These are phyloP conservation scores for Spodoptera picta DNA, from an alignment of 2,888 invertebrate species.

Conservation along the genomic window DNA sequence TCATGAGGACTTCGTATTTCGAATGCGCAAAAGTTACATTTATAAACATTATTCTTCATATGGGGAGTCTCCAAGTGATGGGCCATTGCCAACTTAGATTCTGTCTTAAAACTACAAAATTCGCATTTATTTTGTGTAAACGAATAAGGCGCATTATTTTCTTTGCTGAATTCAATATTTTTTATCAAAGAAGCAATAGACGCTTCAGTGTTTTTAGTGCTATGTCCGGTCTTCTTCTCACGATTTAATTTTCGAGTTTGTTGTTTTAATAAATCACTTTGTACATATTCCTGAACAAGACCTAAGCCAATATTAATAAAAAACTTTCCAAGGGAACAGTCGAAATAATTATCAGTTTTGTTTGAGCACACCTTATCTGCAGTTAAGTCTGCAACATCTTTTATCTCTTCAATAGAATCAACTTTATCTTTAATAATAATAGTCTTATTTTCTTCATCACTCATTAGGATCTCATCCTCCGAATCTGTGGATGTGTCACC, in stretches of 20 bases:
- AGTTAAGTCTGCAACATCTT: conserved; percentile 79
- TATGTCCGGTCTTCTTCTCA: conserved; percentile 89
- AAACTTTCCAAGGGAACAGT: conserved; percentile 95
- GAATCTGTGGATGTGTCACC: conserved; percentile 86
- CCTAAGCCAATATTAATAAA: conserved; percentile 97
- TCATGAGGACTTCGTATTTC: conserved; percentile 95
- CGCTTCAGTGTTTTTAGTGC: conserved; percentile 91
- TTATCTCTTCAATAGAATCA: conserved; percentile 85
- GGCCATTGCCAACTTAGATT: conserved; percentile 94
- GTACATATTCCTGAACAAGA: conserved; percentile 97
- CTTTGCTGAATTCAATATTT: conserved; percentile 95
- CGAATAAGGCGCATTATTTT: conserved; percentile 94
- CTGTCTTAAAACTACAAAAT: conserved; percentile 96
- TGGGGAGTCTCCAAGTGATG: conserved; percentile 97
- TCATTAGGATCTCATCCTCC: conserved; percentile 79
- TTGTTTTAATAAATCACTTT: conserved; percentile 95
- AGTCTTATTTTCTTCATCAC: conserved; percentile 78
- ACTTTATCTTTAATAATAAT: conserved; percentile 87
- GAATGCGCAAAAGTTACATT: conserved; percentile 95
- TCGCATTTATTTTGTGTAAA: conserved; percentile 94
- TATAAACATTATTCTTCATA: conserved; percentile 95
- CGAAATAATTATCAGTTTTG: conserved; percentile 93
- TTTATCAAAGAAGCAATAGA: conserved; percentile 95
- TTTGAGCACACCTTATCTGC: conserved; percentile 71
- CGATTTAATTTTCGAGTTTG: conserved; percentile 95